Conservation (phyloP, 2,113 vertebrate genomes). For the Lates calcarifer region DNA sequence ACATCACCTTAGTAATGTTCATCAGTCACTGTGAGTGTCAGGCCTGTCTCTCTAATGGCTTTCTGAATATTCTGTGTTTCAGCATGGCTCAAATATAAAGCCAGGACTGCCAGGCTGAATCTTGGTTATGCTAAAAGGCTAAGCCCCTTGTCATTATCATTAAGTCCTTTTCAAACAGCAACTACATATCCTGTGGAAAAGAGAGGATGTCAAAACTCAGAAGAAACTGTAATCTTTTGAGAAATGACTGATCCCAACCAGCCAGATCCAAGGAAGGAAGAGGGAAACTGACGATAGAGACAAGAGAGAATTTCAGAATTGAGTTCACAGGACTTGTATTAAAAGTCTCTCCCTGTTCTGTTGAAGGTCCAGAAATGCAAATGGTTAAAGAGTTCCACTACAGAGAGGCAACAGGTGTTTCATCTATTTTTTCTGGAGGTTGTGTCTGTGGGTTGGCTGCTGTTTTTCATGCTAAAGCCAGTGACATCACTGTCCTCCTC, state of each 20-base stretch:
- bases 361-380: constrained; percentile 53
- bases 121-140: constrained; percentile 25
- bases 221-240: constrained; percentile 43
- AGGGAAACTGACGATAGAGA: constrained; percentile 50
- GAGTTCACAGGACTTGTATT: constrained; percentile 46
- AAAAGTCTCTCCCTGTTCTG: constrained; percentile 47
- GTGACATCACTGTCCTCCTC: constrained; percentile 53
- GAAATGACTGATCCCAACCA: constrained; percentile 55
- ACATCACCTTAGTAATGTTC: constrained; percentile 18
- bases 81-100: constrained; percentile 42
- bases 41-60: constrained; percentile 17
- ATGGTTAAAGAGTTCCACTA: constrained; percentile 25
- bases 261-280: constrained; percentile 35
- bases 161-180: constrained; percentile 31
- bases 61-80: constrained; percentile 18
- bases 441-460: constrained; percentile 59
- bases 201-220: constrained; percentile 35
- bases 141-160: constrained; percentile 27
- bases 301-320: constrained; percentile 37
- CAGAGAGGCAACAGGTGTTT: constrained; percentile 66
- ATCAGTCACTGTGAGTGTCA: constrained; percentile 19
- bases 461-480: constrained; percentile 60
- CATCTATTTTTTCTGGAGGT: constrained; percentile 84
- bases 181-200: constrained; percentile 12
- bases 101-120: constrained; percentile 22